phyloP scores from a whole-genome alignment of 2,888 invertebrate species.

The Sarcophaga variegata region DNA sequence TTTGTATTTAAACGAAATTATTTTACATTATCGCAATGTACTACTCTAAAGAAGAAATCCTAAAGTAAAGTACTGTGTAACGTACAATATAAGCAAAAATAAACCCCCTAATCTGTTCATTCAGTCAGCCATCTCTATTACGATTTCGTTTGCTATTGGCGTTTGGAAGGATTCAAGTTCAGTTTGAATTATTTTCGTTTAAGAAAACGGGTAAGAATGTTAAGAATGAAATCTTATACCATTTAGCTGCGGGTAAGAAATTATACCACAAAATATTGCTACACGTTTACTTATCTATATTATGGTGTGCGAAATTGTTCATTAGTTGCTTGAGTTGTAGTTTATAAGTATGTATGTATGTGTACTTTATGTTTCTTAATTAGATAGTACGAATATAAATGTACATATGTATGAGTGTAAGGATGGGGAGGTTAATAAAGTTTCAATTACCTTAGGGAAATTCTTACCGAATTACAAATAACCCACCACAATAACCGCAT shows the following conservation, averaged over 20 bases:
- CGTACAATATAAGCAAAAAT: too few species aligned
- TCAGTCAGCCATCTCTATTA: not conserved
- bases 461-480: constrained; percentile 56
- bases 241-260: constrained; percentile 56
- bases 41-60: not conserved
- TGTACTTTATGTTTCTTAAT: constrained; percentile 37
- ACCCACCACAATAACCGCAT: constrained; percentile 52
- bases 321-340: not conserved
- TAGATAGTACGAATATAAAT: not conserved
- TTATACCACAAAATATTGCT: constrained; percentile 37
- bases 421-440: constrained; percentile 56
- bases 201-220: not conserved
- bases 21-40: constrained; percentile 32
- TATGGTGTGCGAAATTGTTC: too few species aligned
- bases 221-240: constrained; percentile 55
- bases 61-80: not conserved
- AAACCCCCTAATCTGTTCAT: not conserved
- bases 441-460: constrained; percentile 66
- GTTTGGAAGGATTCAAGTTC: not conserved
- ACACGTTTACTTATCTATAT: not conserved
- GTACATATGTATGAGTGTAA: not conserved
- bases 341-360: not conserved
- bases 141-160: not conserved
- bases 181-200: constrained; percentile 23
- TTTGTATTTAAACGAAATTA: constrained; percentile 22